These are phyloP conservation scores for Magallana nippona DNA, from an alignment of 2,888 invertebrate species.

Conservation along the genomic window DNA sequence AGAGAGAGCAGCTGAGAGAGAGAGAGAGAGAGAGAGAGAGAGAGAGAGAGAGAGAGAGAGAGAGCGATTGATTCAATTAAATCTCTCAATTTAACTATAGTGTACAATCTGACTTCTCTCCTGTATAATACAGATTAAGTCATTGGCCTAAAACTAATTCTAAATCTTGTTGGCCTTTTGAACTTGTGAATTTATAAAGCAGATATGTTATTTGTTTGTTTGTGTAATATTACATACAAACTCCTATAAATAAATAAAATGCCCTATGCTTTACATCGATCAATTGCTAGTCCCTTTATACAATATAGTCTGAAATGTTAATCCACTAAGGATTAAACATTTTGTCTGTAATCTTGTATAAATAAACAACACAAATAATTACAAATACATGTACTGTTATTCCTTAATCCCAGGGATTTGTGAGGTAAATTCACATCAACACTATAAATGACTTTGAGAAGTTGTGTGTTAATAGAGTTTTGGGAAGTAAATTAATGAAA, in stretches of 20 bases:
- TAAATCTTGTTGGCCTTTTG: too few species aligned
- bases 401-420: background rate
- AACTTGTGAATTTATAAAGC: too few species aligned
- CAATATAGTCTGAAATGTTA: background rate
- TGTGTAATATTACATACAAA: background rate
- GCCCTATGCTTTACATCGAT: too few species aligned
- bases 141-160: too few species aligned
- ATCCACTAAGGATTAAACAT: background rate
- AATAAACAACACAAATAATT: background rate
- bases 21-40: slow-evolving; percentile 35
- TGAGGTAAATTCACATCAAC: too few species aligned
- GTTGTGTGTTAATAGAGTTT: too few species aligned
- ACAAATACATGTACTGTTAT: background rate
- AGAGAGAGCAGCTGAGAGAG: slow-evolving; percentile 30
- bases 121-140: too few species aligned
- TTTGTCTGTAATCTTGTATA: slow-evolving; percentile 5
- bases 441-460: too few species aligned
- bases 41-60: slow-evolving; percentile 35
- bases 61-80: background rate
- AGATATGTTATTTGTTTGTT: background rate
- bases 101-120: too few species aligned
- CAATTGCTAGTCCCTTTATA: background rate
- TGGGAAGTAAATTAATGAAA: too few species aligned
- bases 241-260: background rate
- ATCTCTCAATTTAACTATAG: too few species aligned